phyloP scores from a whole-genome alignment of 2,113 vertebrate genomes.

The Plecotus auritus region DNA sequence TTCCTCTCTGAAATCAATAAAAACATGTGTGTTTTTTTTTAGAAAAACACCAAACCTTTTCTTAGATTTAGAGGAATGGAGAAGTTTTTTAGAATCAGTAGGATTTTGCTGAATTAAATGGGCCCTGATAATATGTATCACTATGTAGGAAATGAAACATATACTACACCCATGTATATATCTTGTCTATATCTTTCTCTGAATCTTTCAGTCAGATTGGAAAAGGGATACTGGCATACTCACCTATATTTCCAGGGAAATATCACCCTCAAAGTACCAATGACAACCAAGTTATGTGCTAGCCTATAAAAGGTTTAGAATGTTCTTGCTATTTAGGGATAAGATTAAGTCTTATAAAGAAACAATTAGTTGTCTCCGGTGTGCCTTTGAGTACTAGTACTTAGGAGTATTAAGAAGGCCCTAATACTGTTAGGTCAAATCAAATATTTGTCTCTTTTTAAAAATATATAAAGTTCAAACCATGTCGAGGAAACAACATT shows the following conservation, averaged over 20 bases:
- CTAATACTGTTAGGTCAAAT: not conserved
- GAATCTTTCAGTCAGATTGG: not conserved
- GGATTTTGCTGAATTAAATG: not conserved
- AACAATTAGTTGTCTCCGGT: not conserved
- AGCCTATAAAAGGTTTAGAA: not conserved
- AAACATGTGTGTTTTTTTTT: too few relatives aligned
- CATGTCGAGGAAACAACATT: not conserved
- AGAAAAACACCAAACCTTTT: not conserved
- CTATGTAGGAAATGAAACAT: not conserved
- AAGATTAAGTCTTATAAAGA: not conserved
- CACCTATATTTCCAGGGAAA: not conserved
- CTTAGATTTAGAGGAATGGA: not conserved
- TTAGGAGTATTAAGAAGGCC: not conserved
- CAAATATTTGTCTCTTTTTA: not conserved
- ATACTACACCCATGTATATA: not conserved
- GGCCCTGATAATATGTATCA: not conserved
- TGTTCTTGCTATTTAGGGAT: not conserved
- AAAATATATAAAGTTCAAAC: not conserved
- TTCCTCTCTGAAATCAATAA: too few relatives aligned
- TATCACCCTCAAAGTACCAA: not conserved
- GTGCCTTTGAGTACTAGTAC: not conserved
- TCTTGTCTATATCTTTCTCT: not conserved
- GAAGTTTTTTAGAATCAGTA: not conserved
- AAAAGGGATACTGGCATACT: not conserved
- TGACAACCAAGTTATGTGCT: not conserved